These are phyloP conservation scores for Pteropus alecto DNA, from an alignment of 2,113 vertebrate species.

Conservation along the genomic window DNA sequence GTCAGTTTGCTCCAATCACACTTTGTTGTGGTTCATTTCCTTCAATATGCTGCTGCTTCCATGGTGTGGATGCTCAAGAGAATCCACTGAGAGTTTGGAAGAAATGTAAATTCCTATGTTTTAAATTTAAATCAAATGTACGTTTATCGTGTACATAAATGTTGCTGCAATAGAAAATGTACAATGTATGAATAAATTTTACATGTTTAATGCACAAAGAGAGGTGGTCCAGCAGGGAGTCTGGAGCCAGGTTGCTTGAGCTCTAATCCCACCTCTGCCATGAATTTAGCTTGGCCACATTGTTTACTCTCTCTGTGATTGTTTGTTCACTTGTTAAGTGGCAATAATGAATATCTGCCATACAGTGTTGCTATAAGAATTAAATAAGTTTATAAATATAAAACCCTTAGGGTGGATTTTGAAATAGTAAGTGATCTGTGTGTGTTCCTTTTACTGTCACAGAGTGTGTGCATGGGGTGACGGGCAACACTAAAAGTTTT, in stretches of 20 bases:
- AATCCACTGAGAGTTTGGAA: neutral
- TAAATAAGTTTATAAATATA: no score
- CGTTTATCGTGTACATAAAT: accelerated
- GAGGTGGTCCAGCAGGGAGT: neutral
- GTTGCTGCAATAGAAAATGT: no score
- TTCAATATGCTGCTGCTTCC: neutral
- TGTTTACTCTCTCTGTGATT: neutral
- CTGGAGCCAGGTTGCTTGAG: neutral
- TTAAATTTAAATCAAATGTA: neutral
- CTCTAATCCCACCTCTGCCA: neutral
- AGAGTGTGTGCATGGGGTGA: accelerated
- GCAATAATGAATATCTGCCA: neutral
- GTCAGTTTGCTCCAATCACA: neutral
- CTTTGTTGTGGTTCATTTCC: neutral
- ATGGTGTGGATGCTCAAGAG: neutral
- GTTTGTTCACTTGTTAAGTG: neutral
- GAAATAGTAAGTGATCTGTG: no score
- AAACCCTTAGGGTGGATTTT: neutral
- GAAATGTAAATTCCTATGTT: neutral
- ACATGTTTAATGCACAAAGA: accelerated
- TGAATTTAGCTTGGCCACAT: accelerated
- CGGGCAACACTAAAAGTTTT: no score
- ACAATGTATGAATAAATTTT: no score
- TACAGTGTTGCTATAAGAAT: neutral
- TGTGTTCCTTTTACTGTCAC: neutral